Evolutionary conservation across 1,140 invertebrate species (phyloP), one percentile per base, ranked within the genome.

Genomic region (Conus betulinus): DNA sequence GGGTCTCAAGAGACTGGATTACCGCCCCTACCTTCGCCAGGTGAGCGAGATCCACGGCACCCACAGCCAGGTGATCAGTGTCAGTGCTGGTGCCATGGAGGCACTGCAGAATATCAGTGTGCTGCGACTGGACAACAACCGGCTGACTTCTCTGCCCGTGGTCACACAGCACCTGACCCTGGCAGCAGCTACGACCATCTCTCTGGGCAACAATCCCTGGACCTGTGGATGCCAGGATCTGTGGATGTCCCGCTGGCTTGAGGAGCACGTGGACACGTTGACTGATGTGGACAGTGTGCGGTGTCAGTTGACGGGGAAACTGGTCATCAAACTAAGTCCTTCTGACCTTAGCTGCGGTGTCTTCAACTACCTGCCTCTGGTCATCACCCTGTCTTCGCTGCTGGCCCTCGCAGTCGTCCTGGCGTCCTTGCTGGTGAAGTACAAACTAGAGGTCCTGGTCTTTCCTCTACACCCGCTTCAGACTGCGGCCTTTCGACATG

Each of bases 161-260:
- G 71, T 83, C 27, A 91, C 88, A 0, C 17, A 67, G 27, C 88
- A 88, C 74, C 85, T 91, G 23, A 89, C 86, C 27, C 76, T 91
- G 53, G 51, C 86, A 0, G 27, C 79, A 8, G 88, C 88, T 52
- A 87, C 25, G 13, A 89, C 85, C 84, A 25, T 91, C 27, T 84
- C 90, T 7, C 87, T 91, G n/a, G 88, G 89, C 78, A 81, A 83
- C 87, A 91, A 91, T 78, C 88, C n/a, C 11, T 91, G 90, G 90
- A 60, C 83, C 8, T 91, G 90, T 63, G 85, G 86, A 3, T 91
- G 90, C 63, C 76, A 89, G 11, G 89, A 84, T 25, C 71, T 89
- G 52, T 91, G 90, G 90, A 79, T 91, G 67, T 87, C 90, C 60
- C 27, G 52, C 2, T 91, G n/a, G 90, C 51, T 91, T 13, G 67